These are phyloP conservation scores for Eristalis intricaria DNA, from an alignment of 2,888 invertebrate genomes.

Conservation along the genomic window DNA sequence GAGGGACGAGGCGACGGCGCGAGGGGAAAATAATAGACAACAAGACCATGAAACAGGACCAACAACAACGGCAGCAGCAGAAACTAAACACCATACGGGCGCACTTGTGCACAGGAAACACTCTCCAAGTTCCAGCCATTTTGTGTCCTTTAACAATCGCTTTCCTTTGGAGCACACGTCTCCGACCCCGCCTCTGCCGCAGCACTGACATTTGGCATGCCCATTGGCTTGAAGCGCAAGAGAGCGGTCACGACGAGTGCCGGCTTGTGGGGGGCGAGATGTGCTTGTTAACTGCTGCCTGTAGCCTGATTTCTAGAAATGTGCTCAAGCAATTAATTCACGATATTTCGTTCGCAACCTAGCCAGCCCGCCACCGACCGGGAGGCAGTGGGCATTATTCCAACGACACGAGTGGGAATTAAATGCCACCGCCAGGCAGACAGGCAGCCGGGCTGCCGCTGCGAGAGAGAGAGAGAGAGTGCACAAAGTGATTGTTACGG, in stretches of 20 bases:
- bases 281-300: slow-evolving; percentile 41
- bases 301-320: slow-evolving; percentile 39
- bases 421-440: slow-evolving; percentile 14
- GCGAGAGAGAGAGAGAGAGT: neutral
- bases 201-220: neutral
- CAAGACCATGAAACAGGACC: slow-evolving; percentile 26
- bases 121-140: slow-evolving; percentile 39
- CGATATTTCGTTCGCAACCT: slow-evolving; percentile 40
- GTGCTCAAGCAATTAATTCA: slow-evolving; percentile 53
- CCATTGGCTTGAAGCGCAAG: neutral
- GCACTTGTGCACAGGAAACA: slow-evolving; percentile 28
- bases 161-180: neutral
- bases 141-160: slow-evolving; percentile 23
- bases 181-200: neutral
- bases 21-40: neutral
- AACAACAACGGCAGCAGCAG: slow-evolving; percentile 20
- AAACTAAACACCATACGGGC: slow-evolving; percentile 4
- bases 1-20: neutral
- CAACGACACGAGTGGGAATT: slow-evolving; percentile 19
- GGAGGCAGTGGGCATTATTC: neutral
- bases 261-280: neutral
- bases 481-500: slow-evolving; percentile 3
- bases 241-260: slow-evolving; percentile 24
- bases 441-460: neutral
- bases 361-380: neutral